Evolutionary conservation across 2,888 invertebrate species (phyloP).

Genomic region (Spilosoma lubricipeda): DNA sequence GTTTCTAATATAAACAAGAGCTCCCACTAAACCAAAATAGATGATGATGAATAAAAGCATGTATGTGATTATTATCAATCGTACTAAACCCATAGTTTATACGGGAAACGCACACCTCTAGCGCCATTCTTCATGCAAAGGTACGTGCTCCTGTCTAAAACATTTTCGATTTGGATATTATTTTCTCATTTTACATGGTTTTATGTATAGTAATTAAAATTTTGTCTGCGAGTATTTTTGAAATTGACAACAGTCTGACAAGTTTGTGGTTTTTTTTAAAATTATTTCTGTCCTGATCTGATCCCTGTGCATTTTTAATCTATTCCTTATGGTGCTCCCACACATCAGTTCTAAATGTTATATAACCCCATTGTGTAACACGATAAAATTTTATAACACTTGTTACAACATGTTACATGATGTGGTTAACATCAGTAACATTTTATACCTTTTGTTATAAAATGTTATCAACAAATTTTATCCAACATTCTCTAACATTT

Average conservation of each 20-base stretch:
- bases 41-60: slow-evolving; percentile 67
- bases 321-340: no score
- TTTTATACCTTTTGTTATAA: no score
- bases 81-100: slow-evolving; percentile 68
- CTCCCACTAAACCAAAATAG: slow-evolving; percentile 73
- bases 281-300: neutral
- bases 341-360: no score
- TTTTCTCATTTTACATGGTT: slow-evolving; percentile 4
- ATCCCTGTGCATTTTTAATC: neutral
- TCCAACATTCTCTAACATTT: no score
- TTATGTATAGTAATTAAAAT: neutral
- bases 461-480: no score
- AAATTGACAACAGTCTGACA: neutral
- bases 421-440: no score
- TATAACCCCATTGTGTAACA: no score
- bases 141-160: neutral
- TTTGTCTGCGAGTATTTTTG: neutral
- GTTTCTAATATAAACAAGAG: slow-evolving; percentile 71
- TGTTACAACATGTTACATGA: no score
- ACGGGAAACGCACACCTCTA: slow-evolving; percentile 32
- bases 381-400: no score
- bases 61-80: slow-evolving; percentile 68
- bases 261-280: neutral
- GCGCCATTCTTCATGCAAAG: slow-evolving; percentile 17
- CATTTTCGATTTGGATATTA: neutral